Base-by-base conservation (phyloP, 2,888 invertebrate genomes). In the Ormyrus nitidulus region DNA sequence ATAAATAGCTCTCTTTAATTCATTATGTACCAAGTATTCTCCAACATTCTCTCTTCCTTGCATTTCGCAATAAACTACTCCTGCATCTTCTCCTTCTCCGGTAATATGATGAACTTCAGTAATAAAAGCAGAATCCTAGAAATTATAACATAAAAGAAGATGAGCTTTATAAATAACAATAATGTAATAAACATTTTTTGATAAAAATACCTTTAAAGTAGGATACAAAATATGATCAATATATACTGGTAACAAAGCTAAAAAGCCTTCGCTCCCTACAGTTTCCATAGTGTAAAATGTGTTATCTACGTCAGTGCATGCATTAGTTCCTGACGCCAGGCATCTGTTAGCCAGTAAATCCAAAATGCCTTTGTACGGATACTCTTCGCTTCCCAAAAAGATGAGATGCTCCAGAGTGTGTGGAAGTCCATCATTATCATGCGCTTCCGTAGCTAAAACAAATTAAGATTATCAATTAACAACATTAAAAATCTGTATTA, bases 41-140 rank as follows among this genome's bases (percentile, higher is more conserved):
- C 95, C 95, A n/a, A 93, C 93, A 89, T 96, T 97, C 89, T 97
- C 97, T 51, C 93, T 89, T 0, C 95, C 96, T 91, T 97, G 97
- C 96, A 98, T 97, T 92, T 98, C 98, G 90, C 96, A 97, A 89
- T 98, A 98, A n/a, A 98, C 97, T 11, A 98, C 97, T 19, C 98
- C 98, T 10, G 95, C 97, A 92, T 98, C 95, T 83, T 96, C 95
- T 0, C 98, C 98, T 80, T 96, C 94, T 0, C 95, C 96, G 85
- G 96, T 96, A 82, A 98, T 93, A 89, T 98, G 98, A 90, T 98
- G 97, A 0, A 98, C 97, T 91, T 98, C 98, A 0, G 98, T 98
- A 49, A 94, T 91, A 88, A 94, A 98, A 3, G 94, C 96, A 83
- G 95, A 92, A 84, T 97, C 95, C 95, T 95, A 78, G 19, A 19